phyloP scores from a whole-genome alignment of 1,140 invertebrate genomes.

The Macrobrachium rosenbergii region DNA sequence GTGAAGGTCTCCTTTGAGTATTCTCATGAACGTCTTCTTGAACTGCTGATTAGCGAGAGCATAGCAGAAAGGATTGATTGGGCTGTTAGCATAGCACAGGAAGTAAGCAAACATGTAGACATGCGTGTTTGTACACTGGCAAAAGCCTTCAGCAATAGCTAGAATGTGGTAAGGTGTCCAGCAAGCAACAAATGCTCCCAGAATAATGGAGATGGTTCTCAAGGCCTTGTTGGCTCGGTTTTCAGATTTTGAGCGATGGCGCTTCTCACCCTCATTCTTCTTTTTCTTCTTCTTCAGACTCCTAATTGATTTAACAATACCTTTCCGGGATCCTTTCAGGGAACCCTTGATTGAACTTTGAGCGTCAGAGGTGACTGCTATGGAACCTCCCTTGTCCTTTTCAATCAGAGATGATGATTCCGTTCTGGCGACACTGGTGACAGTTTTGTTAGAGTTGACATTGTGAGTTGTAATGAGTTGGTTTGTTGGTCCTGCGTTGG shows the following conservation, averaged over 20 bases:
- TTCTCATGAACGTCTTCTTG: slow-evolving; percentile 97
- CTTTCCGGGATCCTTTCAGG: slow-evolving; percentile 62
- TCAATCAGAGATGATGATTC: slow-evolving; percentile 65
- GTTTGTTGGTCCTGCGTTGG: slow-evolving; percentile 44
- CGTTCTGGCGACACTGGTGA: slow-evolving; percentile 61
- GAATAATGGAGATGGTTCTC: slow-evolving; percentile 97
- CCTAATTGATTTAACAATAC: slow-evolving; percentile 65
- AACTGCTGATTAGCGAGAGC: slow-evolving; percentile 99
- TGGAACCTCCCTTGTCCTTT: slow-evolving; percentile 50
- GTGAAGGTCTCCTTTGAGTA: slow-evolving; percentile 93
- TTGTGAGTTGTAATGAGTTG: slow-evolving; percentile 66
- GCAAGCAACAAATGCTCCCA: slow-evolving; percentile 92
- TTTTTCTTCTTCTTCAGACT: slow-evolving; percentile 66
- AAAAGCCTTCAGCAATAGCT: slow-evolving; percentile 96
- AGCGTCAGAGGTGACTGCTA: slow-evolving; percentile 47
- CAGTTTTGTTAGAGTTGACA: slow-evolving; percentile 65
- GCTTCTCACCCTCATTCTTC: slow-evolving; percentile 77
- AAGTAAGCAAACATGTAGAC: slow-evolving; percentile 99
- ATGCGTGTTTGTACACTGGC: slow-evolving; percentile 92
- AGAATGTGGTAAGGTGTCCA: slow-evolving; percentile 99
- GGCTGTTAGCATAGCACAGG: slow-evolving; percentile 96
- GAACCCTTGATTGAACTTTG: slow-evolving; percentile 64
- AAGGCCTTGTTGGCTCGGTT: slow-evolving; percentile 98
- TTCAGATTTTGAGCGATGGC: slow-evolving; percentile 83
- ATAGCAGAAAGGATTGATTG: slow-evolving; percentile 83